A percentile compares a stretch with the other conserved stretches of the same genome.
These are phyloP conservation scores for Distichodus sexfasciatus DNA, from an alignment of 2,797 vertebrate genomes.

Conservation along the genomic window DNA sequence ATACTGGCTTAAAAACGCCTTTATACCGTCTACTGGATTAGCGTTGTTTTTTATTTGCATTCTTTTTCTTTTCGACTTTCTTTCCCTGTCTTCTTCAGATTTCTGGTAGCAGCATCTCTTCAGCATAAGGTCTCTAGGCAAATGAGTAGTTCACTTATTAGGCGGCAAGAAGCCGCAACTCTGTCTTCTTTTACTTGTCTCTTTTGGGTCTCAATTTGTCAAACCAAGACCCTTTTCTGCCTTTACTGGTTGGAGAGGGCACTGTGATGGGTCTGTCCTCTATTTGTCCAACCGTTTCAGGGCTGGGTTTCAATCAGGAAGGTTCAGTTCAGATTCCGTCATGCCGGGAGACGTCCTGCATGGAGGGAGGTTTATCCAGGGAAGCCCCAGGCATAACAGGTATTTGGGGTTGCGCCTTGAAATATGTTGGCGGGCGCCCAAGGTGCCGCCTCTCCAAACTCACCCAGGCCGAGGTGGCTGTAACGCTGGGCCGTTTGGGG, in stretches of 20 bases:
- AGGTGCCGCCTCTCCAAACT: conserved; percentile 56
- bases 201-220: conserved; percentile 19
- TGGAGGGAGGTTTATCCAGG: conserved; percentile 34
- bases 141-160: no score
- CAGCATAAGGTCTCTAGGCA: no score
- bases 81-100: no score
- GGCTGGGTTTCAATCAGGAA: no score
- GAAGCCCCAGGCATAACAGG: conserved; percentile 69
- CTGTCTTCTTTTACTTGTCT: no score
- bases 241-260: conserved; percentile 20
- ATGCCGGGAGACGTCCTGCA: conserved; percentile 39
- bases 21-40: no score
- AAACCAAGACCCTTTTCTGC: not conserved
- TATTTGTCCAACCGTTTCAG: not conserved
- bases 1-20: no score
- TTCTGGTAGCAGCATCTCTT: no score
- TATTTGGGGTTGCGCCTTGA: conserved; percentile 96
- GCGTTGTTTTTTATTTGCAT: no score
- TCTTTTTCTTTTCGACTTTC: no score
- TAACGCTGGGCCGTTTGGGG: conserved; percentile 44
- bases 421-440: conserved; percentile 85
- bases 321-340: not conserved
- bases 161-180: no score
- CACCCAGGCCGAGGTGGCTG: conserved; percentile 71
- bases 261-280: conserved; percentile 25